Conservation (phyloP, 2,797 vertebrate species). For the Gallirallus australis region DNA sequence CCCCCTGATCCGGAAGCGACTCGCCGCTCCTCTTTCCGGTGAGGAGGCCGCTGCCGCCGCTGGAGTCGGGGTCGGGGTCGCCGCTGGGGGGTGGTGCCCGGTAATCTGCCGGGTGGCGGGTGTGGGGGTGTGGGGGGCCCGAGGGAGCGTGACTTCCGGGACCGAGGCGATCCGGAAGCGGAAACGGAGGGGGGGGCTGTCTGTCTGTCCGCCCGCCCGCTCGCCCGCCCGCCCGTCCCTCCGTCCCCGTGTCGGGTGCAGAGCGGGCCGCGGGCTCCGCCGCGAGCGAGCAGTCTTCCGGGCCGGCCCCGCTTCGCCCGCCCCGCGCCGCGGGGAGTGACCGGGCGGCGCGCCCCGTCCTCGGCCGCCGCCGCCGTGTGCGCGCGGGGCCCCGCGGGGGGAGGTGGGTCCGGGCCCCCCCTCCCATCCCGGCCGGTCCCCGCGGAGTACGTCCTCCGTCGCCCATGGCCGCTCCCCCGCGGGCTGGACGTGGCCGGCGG, state of each 20-base stretch:
- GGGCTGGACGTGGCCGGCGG: not conserved
- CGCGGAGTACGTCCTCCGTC: not conserved
- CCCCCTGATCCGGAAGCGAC: constrained; percentile 54
- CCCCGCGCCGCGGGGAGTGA: not conserved
- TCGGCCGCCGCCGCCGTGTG: not conserved
- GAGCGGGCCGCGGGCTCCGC: not conserved
- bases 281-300: not conserved
- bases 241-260: constrained; percentile 1
- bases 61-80: constrained; percentile 46
- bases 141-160: constrained; percentile 19
- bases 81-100: constrained; percentile 38
- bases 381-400: constrained; percentile 27
- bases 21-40: constrained; percentile 56
- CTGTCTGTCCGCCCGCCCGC: not conserved
- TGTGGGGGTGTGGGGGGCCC: not conserved
- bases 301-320: not conserved
- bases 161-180: constrained; percentile 75
- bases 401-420: constrained; percentile 9
- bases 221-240: not conserved
- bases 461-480: not conserved
- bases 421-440: not conserved
- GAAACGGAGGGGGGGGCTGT: constrained; percentile 65
- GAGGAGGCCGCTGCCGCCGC: constrained; percentile 53
- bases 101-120: constrained; percentile 25
- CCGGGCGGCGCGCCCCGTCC: not conserved